phyloP scores from a whole-genome alignment of 2,113 vertebrate species.

The Todiramphus chloris region DNA sequence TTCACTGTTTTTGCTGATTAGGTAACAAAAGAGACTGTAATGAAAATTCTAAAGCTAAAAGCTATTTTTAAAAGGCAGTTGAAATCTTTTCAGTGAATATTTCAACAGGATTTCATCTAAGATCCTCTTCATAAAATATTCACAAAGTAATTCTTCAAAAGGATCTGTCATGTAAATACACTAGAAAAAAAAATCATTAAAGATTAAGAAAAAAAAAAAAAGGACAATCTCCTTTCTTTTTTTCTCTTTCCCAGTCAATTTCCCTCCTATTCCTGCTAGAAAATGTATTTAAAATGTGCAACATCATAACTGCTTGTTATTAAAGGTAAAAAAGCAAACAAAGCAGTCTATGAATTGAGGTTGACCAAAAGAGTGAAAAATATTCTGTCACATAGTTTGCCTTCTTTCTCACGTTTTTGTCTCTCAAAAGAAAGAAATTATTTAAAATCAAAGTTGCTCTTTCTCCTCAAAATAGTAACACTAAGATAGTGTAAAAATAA shows the following conservation, averaged over 20 bases:
- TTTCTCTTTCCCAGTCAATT: not conserved
- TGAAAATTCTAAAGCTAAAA: not conserved
- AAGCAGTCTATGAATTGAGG: not conserved
- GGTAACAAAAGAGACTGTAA: not conserved
- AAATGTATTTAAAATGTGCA: not conserved
- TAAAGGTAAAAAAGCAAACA: not conserved
- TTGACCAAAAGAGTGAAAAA: not conserved
- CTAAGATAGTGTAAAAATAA: not conserved
- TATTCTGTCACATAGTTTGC: not conserved
- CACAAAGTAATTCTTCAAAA: not conserved
- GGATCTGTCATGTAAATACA: not conserved
- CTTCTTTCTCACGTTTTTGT: not conserved
- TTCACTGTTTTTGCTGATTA: conserved; percentile 22
- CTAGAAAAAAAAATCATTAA: not conserved
- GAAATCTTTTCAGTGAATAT: conserved; percentile 35
- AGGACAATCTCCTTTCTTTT: not conserved
- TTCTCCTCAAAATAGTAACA: not conserved
- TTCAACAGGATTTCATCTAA: conserved; percentile 19
- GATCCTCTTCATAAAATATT: not conserved
- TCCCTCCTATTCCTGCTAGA: not conserved
- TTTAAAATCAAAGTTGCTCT: not conserved
- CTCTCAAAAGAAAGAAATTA: not conserved
- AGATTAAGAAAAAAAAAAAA: not conserved
- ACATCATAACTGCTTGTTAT: not conserved
- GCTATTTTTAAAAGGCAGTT: not conserved